phyloP scores from a whole-genome alignment of 2,888 invertebrate genomes.

The Erebia ligea region DNA sequence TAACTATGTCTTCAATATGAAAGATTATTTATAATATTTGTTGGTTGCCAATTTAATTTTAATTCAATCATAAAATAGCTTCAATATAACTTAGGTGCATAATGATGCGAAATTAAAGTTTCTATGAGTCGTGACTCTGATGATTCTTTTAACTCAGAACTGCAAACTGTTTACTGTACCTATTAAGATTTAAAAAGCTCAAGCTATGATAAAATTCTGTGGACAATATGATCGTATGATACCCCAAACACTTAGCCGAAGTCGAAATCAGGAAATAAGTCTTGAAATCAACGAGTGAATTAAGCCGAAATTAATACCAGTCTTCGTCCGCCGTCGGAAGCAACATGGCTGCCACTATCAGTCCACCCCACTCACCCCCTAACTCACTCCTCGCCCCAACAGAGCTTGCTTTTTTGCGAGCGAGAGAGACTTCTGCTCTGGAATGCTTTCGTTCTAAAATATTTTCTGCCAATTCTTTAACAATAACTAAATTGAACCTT shows the following conservation, averaged over 20 bases:
- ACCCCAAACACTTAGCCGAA: slow-evolving; percentile 18
- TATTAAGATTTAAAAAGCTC: not conserved
- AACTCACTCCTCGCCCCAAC: slow-evolving; percentile 59
- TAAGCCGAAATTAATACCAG: slow-evolving; percentile 80
- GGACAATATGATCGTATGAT: not conserved
- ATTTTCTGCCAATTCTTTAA: slow-evolving; percentile 63
- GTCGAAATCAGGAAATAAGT: slow-evolving; percentile 56
- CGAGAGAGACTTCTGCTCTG: slow-evolving; percentile 79
- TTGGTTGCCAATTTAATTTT: too few relatives aligned
- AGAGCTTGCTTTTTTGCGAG: slow-evolving; percentile 80
- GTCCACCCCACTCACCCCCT: slow-evolving; percentile 50
- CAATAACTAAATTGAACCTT: slow-evolving; percentile 45
- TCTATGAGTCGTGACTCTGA: not conserved
- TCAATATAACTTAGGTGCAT: too few relatives aligned
- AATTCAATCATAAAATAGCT: too few relatives aligned
- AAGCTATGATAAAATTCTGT: not conserved
- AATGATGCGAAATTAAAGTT: not conserved
- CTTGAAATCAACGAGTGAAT: slow-evolving; percentile 72
- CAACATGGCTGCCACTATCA: slow-evolving; percentile 76
- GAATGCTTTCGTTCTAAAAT: slow-evolving; percentile 80
- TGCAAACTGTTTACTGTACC: too few relatives aligned
- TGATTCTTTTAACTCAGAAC: not conserved
- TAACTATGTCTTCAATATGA: too few relatives aligned
- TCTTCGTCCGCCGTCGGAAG: slow-evolving; percentile 74
- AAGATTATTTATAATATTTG: too few relatives aligned